Evolutionary conservation across 2,113 vertebrate genomes (phyloP), one percentile per base, ranked within the genome.

Genomic region (Pycnonotus jocosus): DNA sequence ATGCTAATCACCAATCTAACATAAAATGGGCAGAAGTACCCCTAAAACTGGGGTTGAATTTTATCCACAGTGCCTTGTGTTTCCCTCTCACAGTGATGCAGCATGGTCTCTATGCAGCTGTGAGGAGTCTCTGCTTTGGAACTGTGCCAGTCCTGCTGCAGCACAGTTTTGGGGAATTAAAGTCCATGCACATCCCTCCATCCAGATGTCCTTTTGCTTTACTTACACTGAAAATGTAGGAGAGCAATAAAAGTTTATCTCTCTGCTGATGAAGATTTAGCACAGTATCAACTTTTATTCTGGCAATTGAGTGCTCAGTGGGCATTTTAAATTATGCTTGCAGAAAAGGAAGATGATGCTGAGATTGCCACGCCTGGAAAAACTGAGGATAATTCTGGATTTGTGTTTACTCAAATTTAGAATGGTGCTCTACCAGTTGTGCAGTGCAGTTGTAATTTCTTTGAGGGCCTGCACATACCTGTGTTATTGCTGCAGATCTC

Each of bases 1-100:
- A 6, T 17, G 14, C 20, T 12, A 70, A 21, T 27, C 12, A 44
- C 15, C 5, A 27, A 24, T 15, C 4, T 65, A 65, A 38, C 3
- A 0, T 16, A 57, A 69, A 0, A 13, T 38, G 23, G 22, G 28
- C 15, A 47, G 61, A 71, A 69, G 1, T 0, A 1, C 7, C 19
- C 66, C 53, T 30, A 40, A 58, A 93, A 16, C 6, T 4, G 24
- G 11, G 28, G 8, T 1, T 58, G 48, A 44, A 8, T 53, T 77
- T 65, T 44, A 21, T 4, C 10, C 16, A 7, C 2, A 65, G 16
- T 61, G 56, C 30, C n/a, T 79, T 3, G 17, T 21, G 15, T 76
- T 79, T 58, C 33, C 57, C 15, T 92, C 31, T 31, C 56, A 15
- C 25, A 15, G 74, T 25, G n/a, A 10, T 60, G 53, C 70, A 51